Base-by-base conservation (phyloP, 1,140 invertebrate genomes). In the Apis mellifera region DNA sequence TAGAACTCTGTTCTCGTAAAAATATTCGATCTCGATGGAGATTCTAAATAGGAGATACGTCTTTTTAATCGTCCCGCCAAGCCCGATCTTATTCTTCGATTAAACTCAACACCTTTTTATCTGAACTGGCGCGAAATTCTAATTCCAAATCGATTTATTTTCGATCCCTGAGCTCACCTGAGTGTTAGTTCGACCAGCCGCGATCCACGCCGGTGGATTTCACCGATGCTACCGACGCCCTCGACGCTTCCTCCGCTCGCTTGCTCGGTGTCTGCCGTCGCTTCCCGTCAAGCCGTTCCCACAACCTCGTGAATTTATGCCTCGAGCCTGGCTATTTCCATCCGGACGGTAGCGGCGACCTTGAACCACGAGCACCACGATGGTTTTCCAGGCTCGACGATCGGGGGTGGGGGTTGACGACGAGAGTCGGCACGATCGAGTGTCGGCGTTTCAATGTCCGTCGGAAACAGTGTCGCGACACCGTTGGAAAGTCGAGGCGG, bases 131-230 rank as follows among this genome's bases (percentile, higher is more conserved):
- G 32, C 11, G 1, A 54, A 91, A 91, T 90, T 92, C 91, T 89
- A 92, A 92, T 21, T 54, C 86, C 88, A 93, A n/a, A n/a, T n/a
- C 70, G 88, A 70, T 85, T 83, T 82, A 86, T 75, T 84, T 89
- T 50, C 65, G 71, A 84, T 78, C 82, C 11, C 87, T 70, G n/a
- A n/a, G 84, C 91, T 88, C 89, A 92, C 91, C 91, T 92, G 90
- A 83, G 81, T 64, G 55, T 84, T 88, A 88, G 90, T 78, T 91
- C 88, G 90, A 91, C 87, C 86, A 90, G 89, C 83, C 88, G 90
- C 78, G 90, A 90, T 87, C 32, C 76, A 83, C 86, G 83, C 62
- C 86, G 91, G 85, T 81, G 86, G 86, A 88, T 91, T 84, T 86
- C 89, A 86, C 80, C 84, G 86, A 79, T 76, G 68, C 78, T 50